Evolutionary conservation across 2,113 vertebrate genomes (phyloP), one percentile per base, ranked within the genome.

Genomic region (Todiramphus saurophagus): DNA sequence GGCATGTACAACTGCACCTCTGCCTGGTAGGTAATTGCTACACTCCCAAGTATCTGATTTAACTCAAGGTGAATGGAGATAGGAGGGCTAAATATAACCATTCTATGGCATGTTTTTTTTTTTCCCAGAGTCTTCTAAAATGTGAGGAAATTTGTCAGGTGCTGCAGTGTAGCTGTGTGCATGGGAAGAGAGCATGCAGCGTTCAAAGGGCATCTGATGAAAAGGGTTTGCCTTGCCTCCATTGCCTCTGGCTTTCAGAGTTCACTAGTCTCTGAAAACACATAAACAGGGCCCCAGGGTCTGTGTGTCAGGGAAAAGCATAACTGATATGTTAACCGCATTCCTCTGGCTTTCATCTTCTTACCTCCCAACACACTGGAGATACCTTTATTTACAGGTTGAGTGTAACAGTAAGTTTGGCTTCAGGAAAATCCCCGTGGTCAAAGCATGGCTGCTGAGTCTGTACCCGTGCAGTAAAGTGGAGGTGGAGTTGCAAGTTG

Each of bases 341-440:
- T 76, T 77, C 64, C 59, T 73, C 46, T 86, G 74, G n/a, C 87
- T 93, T 93, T 95, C 68, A 78, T 95, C 83, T 75, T 58, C 64
- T 50, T 28, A 7, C 72, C 67, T 90, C 56, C 72, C 72, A 67
- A 5, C 0, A 0, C 63, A 20, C 55, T 43, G 28, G 50, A 77
- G 73, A 37, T 16, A 44, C 16, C 41, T 94, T 93, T 68, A 21
- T 76, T 88, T 93, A 33, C 2, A 15, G 18, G 53, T 50, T 66
- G 46, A 85, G 35, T 2, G 0, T 21, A 23, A 37, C 39, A 69
- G 91, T 56, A 33, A 30, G 55, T 48, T 48, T 24, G 13, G 19
- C 72, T 87, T 88, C 13, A 39, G 68, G 68, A 73, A 88, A 69
- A 58, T 55, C 41, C 41, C n/a, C 3, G 28, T 35, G 50, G 72